phyloP scores from a whole-genome alignment of 2,888 invertebrate species.

The Drosophila anomelani region DNA sequence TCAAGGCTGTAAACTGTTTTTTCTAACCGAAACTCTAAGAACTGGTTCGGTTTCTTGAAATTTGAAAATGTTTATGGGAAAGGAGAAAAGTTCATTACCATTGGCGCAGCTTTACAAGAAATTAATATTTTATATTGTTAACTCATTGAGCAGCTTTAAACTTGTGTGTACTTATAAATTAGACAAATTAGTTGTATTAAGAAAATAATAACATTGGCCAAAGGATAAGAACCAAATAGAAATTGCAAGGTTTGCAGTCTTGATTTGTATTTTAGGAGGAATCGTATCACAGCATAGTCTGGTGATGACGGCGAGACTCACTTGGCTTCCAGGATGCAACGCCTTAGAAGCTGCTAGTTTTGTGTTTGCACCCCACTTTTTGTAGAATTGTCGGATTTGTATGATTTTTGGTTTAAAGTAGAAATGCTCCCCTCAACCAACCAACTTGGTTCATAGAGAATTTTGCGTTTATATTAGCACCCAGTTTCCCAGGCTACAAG shows the following conservation, averaged over 20 bases:
- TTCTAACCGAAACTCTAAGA: slow-evolving; percentile 2
- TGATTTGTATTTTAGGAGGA: slow-evolving; percentile 22
- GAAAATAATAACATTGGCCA: background rate
- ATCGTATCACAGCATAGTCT: slow-evolving; percentile 31
- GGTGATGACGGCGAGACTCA: slow-evolving; percentile 37
- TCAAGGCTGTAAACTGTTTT: slow-evolving; percentile 29
- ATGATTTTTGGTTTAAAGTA: slow-evolving; percentile 38
- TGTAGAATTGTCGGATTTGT: slow-evolving; percentile 31
- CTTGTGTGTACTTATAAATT: slow-evolving; percentile 7
- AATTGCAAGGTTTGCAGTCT: slow-evolving; percentile 34
- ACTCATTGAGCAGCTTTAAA: slow-evolving; percentile 12
- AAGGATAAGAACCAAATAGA: background rate
- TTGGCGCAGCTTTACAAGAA: background rate
- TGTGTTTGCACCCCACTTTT: slow-evolving; percentile 33
- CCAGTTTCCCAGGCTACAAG: slow-evolving; percentile 68
- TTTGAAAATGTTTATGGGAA: background rate
- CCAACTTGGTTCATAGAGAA: slow-evolving; percentile 82
- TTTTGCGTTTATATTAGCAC: slow-evolving; percentile 83
- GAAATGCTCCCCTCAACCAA: slow-evolving; percentile 7
- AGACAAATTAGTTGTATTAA: slow-evolving; percentile 1
- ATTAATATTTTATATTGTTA: slow-evolving; percentile 2
- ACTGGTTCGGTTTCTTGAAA: slow-evolving; percentile 8
- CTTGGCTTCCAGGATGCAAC: slow-evolving; percentile 70
- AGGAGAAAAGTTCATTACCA: background rate
- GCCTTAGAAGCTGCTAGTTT: slow-evolving; percentile 44